Percentiles rank a stretch among this genome's conserved stretches.
phyloP scores from a whole-genome alignment of 2,113 vertebrate genomes.

The Terrapene triunguis region DNA sequence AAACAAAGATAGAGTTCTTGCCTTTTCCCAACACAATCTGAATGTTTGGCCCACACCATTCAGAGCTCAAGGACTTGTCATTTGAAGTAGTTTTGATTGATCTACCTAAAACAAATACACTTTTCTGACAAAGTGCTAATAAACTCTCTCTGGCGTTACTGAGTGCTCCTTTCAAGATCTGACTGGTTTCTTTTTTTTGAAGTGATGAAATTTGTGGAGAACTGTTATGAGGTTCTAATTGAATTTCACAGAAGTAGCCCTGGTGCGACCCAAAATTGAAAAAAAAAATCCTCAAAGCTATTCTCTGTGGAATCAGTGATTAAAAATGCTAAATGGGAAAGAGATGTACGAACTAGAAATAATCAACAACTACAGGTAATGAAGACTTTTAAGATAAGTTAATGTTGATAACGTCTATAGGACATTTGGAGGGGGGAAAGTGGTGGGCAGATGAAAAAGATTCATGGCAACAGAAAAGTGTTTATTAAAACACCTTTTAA shows the following conservation, averaged over 20 bases:
- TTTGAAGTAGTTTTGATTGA: conserved; percentile 79
- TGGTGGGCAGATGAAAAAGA: conserved; percentile 67
- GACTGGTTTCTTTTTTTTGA: conserved; percentile 75
- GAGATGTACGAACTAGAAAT: conserved; percentile 56
- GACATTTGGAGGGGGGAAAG: conserved; percentile 16
- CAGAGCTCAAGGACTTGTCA: conserved; percentile 58
- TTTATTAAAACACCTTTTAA: conserved; percentile 81
- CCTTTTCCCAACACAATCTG: conserved; percentile 7
- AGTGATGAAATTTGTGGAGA: conserved; percentile 78
- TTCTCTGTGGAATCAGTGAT: conserved; percentile 66
- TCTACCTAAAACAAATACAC: conserved; percentile 69
- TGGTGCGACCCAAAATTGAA: conserved; percentile 71
- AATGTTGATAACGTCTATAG: conserved; percentile 66
- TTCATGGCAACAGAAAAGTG: conserved; percentile 71
- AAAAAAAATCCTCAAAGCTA: conserved; percentile 50
- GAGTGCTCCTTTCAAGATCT: conserved; percentile 78
- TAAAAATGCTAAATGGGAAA: conserved; percentile 63
- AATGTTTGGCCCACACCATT: conserved; percentile 46
- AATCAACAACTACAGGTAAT: conserved; percentile 72
- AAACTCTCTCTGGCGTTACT: conserved; percentile 69
- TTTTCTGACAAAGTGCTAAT: conserved; percentile 82
- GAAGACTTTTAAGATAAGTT: conserved; percentile 76
- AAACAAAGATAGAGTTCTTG: neutral
- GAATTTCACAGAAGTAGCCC: conserved; percentile 82
- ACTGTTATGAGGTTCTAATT: conserved; percentile 83